Conservation (phyloP, 2,888 invertebrate species). For the Graphium colonna region DNA sequence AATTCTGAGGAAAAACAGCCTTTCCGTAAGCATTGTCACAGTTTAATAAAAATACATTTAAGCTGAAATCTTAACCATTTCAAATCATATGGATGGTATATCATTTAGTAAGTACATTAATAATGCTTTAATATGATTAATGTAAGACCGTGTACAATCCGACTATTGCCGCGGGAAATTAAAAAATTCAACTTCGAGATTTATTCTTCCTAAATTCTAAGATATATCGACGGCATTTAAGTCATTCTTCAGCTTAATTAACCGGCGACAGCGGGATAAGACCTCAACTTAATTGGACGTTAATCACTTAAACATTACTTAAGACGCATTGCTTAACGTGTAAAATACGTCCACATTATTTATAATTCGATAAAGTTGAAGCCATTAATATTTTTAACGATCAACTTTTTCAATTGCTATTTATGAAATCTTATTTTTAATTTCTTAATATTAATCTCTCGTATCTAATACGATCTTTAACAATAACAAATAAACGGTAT, state of each 20-base stretch:
- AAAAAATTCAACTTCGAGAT: slow-evolving; percentile 38
- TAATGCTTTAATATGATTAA: slow-evolving; percentile 51
- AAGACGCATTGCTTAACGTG: neutral
- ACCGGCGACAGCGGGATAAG: slow-evolving; percentile 4
- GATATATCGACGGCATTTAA: neutral
- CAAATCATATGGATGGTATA: too few species aligned
- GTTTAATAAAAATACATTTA: too few species aligned
- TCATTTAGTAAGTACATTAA: too few species aligned
- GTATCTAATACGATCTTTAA: too few species aligned
- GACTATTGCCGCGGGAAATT: slow-evolving; percentile 53
- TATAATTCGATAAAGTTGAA: neutral
- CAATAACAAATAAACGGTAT: too few species aligned
- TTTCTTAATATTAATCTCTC: too few species aligned
- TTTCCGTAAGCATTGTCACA: too few species aligned
- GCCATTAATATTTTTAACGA: too few species aligned
- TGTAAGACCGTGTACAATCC: slow-evolving; percentile 34
- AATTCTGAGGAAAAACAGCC: too few species aligned
- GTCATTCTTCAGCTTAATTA: slow-evolving; percentile 11
- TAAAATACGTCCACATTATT: neutral
- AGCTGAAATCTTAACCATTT: too few species aligned
- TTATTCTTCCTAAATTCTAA: neutral
- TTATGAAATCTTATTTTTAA: too few species aligned
- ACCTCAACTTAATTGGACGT: slow-evolving; percentile 10
- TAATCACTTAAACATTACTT: neutral
- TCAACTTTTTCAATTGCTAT: too few species aligned